A percentile compares a stretch with the other conserved stretches of the same genome.
These are phyloP conservation scores for Sycophila texana DNA, from an alignment of 2,888 invertebrate genomes.

Conservation along the genomic window DNA sequence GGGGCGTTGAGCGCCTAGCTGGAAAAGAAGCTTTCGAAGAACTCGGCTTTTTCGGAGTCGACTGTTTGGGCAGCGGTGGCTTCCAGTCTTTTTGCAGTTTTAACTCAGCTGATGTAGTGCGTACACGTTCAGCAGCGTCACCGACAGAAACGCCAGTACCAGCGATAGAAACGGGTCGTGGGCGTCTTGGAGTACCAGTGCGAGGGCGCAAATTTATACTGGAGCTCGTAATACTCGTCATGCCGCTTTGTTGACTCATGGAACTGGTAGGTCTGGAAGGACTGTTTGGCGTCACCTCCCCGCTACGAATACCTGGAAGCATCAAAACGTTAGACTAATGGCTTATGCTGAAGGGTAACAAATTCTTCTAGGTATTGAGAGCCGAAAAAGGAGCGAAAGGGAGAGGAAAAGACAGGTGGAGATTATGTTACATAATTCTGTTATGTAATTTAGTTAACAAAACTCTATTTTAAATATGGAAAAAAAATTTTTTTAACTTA, in stretches of 20 bases:
- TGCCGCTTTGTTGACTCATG: constrained; percentile 83
- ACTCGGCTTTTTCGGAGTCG: constrained; percentile 73
- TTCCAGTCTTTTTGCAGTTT: constrained; percentile 80
- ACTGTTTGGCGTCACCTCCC: constrained; percentile 85
- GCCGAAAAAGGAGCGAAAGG: no score
- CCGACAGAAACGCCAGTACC: constrained; percentile 85
- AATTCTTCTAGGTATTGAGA: no score
- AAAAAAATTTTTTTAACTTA: no score
- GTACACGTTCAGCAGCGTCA: constrained; percentile 64
- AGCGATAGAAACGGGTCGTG: constrained; percentile 88
- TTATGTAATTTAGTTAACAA: no score
- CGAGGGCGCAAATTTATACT: constrained; percentile 79
- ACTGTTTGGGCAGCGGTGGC: constrained; percentile 80
- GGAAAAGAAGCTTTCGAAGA: constrained; percentile 59
- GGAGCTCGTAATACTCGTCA: constrained; percentile 75
- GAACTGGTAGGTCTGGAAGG: constrained; percentile 92
- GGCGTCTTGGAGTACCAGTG: constrained; percentile 80
- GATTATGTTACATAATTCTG: no score
- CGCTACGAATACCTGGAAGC: constrained; percentile 82
- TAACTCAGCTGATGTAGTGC: constrained; percentile 68
- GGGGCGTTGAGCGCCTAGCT: constrained; percentile 71
- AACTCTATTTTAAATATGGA: no score
- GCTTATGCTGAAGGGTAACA: no score
- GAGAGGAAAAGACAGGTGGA: no score
- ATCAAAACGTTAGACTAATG: no score